Base-by-base conservation (phyloP, 2,888 invertebrate genomes). In the Shargacucullia verbasci region DNA sequence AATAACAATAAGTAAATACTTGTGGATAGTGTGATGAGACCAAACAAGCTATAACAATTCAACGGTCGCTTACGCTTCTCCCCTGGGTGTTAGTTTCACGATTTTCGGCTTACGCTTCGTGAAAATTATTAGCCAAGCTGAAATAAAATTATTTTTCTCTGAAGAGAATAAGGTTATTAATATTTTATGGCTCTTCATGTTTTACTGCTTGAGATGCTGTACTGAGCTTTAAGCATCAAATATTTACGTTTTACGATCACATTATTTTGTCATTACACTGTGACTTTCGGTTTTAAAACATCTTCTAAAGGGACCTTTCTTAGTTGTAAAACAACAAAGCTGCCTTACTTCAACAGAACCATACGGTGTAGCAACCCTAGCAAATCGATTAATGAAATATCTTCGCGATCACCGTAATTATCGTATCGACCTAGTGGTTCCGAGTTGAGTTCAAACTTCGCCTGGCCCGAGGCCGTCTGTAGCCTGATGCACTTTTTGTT, bases 81-180 rank as follows among this genome's bases (percentile, higher is more conserved):
- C 34, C 35, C 10, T 41, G 64, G 57, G 64, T 45, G 11, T n/a
- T 33, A 20, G 14, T 40, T 48, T 25, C 39, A 56, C 48, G 70
- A 64, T 64, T 45, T 37, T 64, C 70, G 57, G 64, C 64, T 64
- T 45, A 70, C 47, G 33, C 37, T 40, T 64, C 64, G 64, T 44
- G 70, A 48, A 64, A 63, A 64, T 64, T 63, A 70, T 64, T 63
- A 69, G 57, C 64, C 44, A 64, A 64, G 47, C 57, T 48, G 47
- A 64, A 70, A 70, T 64, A 64, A 64, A 64, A 63, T 47, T 57
- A 70, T 64, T 63, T 69, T 39, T 33, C 47, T 56, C 40, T 11
- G 48, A 40, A 31, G 47, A 40, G 70, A 38, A 31, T 27, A 14
- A 12, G 12, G 8, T 38, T 64, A 57, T 63, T 48, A 15, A 70